Percentiles rank a stretch among this genome's conserved stretches.
phyloP scores from a whole-genome alignment of 1,140 invertebrate genomes.

The Thereuonema tuberculata region DNA sequence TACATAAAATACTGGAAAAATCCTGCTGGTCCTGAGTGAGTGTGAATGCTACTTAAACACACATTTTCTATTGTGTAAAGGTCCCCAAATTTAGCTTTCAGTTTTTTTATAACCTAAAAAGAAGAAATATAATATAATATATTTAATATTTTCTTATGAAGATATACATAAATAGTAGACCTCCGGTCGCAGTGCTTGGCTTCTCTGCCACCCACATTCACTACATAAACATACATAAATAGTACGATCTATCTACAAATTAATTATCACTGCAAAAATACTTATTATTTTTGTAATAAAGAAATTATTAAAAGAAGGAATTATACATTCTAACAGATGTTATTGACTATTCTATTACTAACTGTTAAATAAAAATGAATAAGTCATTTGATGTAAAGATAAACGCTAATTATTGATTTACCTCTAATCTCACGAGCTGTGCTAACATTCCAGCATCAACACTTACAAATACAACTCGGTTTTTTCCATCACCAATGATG shows the following conservation, averaged over 20 bases:
- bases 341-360: too few relatives aligned
- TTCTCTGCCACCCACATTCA: too few relatives aligned
- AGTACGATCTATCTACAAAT: background rate
- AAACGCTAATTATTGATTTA: too few relatives aligned
- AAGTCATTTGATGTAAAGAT: too few relatives aligned
- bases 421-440: slow-evolving; percentile 46
- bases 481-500: slow-evolving; percentile 50
- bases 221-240: background rate
- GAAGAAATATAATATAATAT: background rate
- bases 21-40: slow-evolving; percentile 73
- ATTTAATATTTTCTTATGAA: too few relatives aligned
- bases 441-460: slow-evolving; percentile 75
- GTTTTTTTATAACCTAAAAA: slow-evolving; percentile 49
- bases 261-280: background rate
- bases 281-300: background rate
- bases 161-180: background rate
- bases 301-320: too few relatives aligned
- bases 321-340: too few relatives aligned
- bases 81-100: slow-evolving; percentile 48
- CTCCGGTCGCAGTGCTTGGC: too few relatives aligned
- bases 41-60: slow-evolving; percentile 75
- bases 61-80: slow-evolving; percentile 63
- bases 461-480: slow-evolving; percentile 65
- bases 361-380: too few relatives aligned
- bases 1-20: slow-evolving; percentile 76